Evolutionary conservation across 1,140 invertebrate species (phyloP).

Genomic region (Chrysopa pallens): DNA sequence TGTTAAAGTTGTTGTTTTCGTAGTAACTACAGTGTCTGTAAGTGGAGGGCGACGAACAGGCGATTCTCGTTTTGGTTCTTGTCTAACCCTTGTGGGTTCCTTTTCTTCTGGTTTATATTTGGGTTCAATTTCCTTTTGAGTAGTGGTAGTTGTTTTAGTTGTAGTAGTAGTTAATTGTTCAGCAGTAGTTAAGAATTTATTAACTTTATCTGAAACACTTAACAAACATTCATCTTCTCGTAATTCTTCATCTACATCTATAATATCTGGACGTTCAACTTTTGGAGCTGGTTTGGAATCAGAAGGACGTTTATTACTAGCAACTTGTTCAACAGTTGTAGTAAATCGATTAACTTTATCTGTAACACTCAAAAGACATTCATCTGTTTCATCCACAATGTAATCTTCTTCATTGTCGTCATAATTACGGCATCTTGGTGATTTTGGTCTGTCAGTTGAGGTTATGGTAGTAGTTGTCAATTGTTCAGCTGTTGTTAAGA

Average conservation of each 20-base stretch:
- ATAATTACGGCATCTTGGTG: conserved; percentile 11
- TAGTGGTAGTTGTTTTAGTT: not conserved
- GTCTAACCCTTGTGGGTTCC: not conserved
- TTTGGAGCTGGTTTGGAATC: conserved; percentile 20
- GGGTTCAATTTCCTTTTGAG: conserved; percentile 1
- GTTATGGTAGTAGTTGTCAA: conserved; percentile 19
- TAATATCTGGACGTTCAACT: conserved; percentile 27
- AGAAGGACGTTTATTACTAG: conserved; percentile 9
- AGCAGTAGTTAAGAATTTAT: conserved; percentile 36
- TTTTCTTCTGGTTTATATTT: not conserved
- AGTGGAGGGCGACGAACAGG: not conserved
- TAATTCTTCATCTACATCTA: conserved; percentile 30
- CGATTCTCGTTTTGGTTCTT: not conserved
- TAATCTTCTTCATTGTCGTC: conserved; percentile 10
- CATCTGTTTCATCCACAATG: conserved; percentile 16
- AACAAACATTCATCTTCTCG: conserved; percentile 32
- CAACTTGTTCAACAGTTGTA: conserved; percentile 23
- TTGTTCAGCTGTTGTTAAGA: conserved; percentile 39
- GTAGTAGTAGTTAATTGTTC: conserved; percentile 25
- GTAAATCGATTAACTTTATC: conserved; percentile 33
- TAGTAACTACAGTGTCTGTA: not conserved
- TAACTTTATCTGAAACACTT: conserved; percentile 38
- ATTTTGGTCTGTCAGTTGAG: conserved; percentile 9
- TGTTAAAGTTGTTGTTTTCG: not conserved
- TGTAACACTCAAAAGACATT: conserved; percentile 26